Base-by-base conservation (phyloP, 1,140 invertebrate genomes). In the Colletes latitarsis region DNA sequence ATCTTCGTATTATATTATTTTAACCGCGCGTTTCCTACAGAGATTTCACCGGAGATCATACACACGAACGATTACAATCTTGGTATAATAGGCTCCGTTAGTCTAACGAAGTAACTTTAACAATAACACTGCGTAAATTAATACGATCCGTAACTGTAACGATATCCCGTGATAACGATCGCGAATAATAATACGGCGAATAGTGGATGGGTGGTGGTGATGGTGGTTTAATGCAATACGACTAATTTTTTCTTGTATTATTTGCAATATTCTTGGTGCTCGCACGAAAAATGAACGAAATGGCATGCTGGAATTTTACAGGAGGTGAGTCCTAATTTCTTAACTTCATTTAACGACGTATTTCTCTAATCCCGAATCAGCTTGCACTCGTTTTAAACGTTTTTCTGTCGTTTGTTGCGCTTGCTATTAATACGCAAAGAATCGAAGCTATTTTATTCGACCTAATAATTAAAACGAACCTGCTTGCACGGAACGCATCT, bases 221-320 rank as follows among this genome's bases (percentile, higher is more conserved):
- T 91, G 89, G 87, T 91, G 88, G 91, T 91, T 88, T 88, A 91
- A 81, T 88, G 85, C 88, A 87, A 88, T 89, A 86, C 86, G 84
- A 92, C 92, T 93, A 93, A 93, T 93, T 77, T 90, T 77, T 92
- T 92, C 92, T 93, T 93, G 90, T 93, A 92, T 93, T 93, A 91
- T 93, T 93, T 93, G 90, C 91, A 93, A 93, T 93, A 91, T 92
- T 92, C 90, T 93, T 92, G 92, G 92, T 93, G 92, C 92, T 91
- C 92, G 89, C 91, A 92, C 92, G 91, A 92, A 93, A 89, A 89
- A 92, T 91, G 90, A 91, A 92, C 91, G 88, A 91, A 92, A 90
- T 93, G 92, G 91, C 92, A 93, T 93, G 93, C 89, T 91, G 92
- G 88, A 89, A 91, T 92, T 92, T 89, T 89, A 88, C 91, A 93